Evolutionary conservation across 2,888 invertebrate species (phyloP).

Genomic region (Nebria salina): DNA sequence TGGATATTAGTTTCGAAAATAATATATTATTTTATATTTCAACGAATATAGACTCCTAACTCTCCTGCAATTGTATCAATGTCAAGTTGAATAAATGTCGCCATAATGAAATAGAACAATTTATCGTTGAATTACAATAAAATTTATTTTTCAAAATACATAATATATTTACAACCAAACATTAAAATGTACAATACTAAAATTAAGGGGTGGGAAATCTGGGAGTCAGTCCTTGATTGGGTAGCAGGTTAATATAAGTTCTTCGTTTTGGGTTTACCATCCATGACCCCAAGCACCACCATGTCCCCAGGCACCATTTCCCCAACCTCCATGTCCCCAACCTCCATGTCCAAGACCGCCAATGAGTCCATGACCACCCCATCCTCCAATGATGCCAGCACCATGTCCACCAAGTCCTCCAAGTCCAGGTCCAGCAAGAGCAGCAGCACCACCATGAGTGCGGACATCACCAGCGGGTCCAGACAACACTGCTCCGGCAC

Average conservation of each 20-base stretch:
- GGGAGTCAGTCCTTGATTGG: slow-evolving; percentile 31
- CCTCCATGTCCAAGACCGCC: slow-evolving; percentile 21
- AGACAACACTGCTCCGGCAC: slow-evolving; percentile 47
- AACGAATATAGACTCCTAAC: too few species aligned
- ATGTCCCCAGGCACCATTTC: slow-evolving; percentile 36
- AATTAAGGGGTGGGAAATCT: slow-evolving; percentile 34
- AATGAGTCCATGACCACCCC: slow-evolving; percentile 17
- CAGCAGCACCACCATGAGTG: slow-evolving; percentile 52
- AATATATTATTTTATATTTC: too few species aligned
- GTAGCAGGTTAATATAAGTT: slow-evolving; percentile 20
- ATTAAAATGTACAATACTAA: slow-evolving; percentile 27
- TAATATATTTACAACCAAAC: slow-evolving; percentile 43
- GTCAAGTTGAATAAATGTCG: too few species aligned
- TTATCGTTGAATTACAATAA: background rate
- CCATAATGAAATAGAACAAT: background rate
- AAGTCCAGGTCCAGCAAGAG: slow-evolving; percentile 35
- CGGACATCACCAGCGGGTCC: slow-evolving; percentile 55
- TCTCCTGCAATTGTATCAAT: too few species aligned
- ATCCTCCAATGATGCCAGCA: slow-evolving; percentile 50
- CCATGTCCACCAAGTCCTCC: slow-evolving; percentile 50
- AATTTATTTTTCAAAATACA: slow-evolving; percentile 12
- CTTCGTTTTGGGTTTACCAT: slow-evolving; percentile 29
- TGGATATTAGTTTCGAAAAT: too few species aligned
- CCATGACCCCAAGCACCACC: slow-evolving; percentile 30
- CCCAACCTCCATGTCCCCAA: slow-evolving; percentile 35